phyloP scores from a whole-genome alignment of 2,113 vertebrate species.

The Cathartes aura region DNA sequence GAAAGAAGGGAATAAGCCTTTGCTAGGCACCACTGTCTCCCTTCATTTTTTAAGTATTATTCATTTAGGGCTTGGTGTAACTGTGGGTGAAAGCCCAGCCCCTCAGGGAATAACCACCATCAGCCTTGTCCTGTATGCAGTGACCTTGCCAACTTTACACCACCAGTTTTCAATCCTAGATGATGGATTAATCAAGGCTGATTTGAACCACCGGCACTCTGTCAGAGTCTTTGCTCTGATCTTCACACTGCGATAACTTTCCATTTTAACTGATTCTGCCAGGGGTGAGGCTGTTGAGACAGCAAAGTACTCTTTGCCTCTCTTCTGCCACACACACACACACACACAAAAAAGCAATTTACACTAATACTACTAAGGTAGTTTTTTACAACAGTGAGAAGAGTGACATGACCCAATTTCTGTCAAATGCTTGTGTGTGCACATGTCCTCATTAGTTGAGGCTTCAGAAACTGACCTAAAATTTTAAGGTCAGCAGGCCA shows the following conservation, averaged over 20 bases:
- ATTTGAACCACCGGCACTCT: conserved; percentile 71
- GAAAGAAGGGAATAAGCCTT: background rate
- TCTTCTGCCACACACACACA: background rate
- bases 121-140: background rate
- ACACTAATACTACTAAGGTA: conserved; percentile 21
- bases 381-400: conserved; percentile 47
- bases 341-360: conserved; percentile 32
- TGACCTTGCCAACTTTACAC: conserved; percentile 74
- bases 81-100: background rate
- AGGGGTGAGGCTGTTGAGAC: conserved; percentile 73
- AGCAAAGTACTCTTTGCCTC: conserved; percentile 59
- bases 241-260: conserved; percentile 77
- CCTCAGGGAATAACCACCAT: background rate
- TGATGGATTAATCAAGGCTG: conserved; percentile 84
- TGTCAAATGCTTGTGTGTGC: background rate
- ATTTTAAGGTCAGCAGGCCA: background rate
- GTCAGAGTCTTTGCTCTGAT: conserved; percentile 76
- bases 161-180: conserved; percentile 76
- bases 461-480: background rate
- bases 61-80: background rate
- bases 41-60: background rate
- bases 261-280: conserved; percentile 72
- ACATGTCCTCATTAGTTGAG: background rate
- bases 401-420: background rate
- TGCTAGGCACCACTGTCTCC: background rate